A percentile compares a stretch with the other conserved stretches of the same genome.
Conservation (phyloP, 2,797 vertebrate species). For the Benthosema pterotum region DNA sequence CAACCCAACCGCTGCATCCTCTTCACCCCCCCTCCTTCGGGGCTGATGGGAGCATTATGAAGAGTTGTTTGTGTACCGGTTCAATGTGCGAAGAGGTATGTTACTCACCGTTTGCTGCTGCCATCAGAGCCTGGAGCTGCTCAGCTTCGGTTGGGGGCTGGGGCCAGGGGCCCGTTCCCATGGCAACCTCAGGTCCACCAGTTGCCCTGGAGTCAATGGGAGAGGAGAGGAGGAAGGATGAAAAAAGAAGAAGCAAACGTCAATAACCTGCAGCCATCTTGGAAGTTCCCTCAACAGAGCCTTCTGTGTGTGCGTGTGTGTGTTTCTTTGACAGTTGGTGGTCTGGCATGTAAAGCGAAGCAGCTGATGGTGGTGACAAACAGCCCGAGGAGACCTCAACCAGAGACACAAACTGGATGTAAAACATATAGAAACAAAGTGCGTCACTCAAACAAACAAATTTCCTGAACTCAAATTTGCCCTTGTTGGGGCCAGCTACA, state of each 20-base stretch:
- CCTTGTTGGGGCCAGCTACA: conserved; percentile 22
- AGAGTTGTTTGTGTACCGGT: background rate
- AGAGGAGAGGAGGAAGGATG: conserved; percentile 26
- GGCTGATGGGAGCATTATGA: background rate
- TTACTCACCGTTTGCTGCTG: conserved; percentile 93
- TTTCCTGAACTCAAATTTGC: conserved; percentile 36
- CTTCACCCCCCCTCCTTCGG: conserved; percentile 13
- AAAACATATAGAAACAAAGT: conserved; percentile 53
- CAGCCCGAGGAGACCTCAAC: conserved; percentile 51
- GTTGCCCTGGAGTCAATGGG: conserved; percentile 70
- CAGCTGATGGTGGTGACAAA: conserved; percentile 57
- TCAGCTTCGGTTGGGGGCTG: conserved; percentile 97
- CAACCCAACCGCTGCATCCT: conserved; percentile 17
- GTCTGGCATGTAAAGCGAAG: conserved; percentile 62
- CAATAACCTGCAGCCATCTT: conserved; percentile 49
- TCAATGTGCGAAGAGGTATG: conserved; percentile 21
- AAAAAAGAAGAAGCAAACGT: conserved; percentile 38
- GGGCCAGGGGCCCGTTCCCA: conserved; percentile 96
- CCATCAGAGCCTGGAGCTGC: conserved; percentile 96
- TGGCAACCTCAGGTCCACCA: conserved; percentile 89
- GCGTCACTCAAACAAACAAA: conserved; percentile 51
- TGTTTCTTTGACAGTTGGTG: conserved; percentile 50
- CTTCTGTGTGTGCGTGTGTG: conserved; percentile 15
- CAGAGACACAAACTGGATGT: conserved; percentile 50
- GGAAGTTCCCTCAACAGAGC: conserved; percentile 16